Evolutionary conservation across 2,888 invertebrate genomes (phyloP).

Genomic region (Campoplex capitator): DNA sequence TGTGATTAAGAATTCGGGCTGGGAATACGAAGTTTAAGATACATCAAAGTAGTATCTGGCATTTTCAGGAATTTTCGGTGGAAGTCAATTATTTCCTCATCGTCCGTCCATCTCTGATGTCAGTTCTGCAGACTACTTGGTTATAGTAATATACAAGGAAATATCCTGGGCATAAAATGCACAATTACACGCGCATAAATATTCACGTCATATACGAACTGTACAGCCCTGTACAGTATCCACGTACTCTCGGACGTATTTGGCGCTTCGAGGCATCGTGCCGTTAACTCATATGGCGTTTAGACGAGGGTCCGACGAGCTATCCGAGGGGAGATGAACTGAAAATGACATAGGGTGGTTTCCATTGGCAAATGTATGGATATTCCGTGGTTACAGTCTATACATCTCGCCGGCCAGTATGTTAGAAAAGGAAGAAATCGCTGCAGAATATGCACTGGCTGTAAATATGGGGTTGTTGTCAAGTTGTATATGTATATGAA

Average conservation of each 20-base stretch:
- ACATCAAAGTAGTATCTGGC: background rate
- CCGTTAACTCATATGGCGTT: constrained; percentile 38
- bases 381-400: constrained; percentile 27
- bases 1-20: background rate
- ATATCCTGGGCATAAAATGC: constrained; percentile 25
- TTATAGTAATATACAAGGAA: background rate
- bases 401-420: constrained; percentile 11
- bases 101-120: background rate
- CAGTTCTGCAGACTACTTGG: background rate
- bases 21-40: background rate
- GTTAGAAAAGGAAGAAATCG: constrained; percentile 18
- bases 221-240: background rate
- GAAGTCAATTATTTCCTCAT: constrained; percentile 2
- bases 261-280: constrained; percentile 33
- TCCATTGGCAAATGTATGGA: constrained; percentile 48
- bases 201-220: constrained; percentile 16
- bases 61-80: background rate
- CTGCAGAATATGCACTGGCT: constrained; percentile 25
- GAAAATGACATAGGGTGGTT: constrained; percentile 56
- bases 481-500: background rate
- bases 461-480: constrained; percentile 23
- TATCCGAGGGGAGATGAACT: constrained; percentile 46
- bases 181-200: constrained; percentile 29
- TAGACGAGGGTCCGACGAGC: constrained; percentile 49
- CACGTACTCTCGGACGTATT: constrained; percentile 3